Evolutionary conservation across 2,113 vertebrate genomes (phyloP).

Genomic region (Heterotis niloticus): DNA sequence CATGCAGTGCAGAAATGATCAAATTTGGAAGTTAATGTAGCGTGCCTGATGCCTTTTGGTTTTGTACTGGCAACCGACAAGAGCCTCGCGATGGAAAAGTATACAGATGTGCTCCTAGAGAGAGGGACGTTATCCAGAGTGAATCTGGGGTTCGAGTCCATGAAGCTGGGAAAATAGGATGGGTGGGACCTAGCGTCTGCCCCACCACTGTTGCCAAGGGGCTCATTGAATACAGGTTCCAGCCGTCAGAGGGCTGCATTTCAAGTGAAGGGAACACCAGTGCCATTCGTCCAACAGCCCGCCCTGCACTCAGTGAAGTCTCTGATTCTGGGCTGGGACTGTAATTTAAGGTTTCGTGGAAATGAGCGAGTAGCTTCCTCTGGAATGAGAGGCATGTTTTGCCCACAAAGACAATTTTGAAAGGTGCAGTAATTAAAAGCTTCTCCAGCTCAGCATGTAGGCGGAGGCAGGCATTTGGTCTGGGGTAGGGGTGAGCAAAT

Average conservation of each 20-base stretch:
- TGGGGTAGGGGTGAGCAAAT: neutral
- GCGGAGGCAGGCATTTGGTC: slow-evolving; percentile 8
- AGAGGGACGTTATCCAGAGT: neutral
- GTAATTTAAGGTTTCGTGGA: slow-evolving; percentile 63
- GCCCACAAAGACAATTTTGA: slow-evolving; percentile 48
- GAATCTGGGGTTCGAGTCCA: neutral
- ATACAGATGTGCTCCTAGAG: neutral
- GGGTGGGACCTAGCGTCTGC: neutral
- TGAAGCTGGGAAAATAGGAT: neutral
- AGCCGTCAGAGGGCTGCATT: neutral
- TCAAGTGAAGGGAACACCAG: neutral
- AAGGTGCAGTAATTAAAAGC: slow-evolving; percentile 59
- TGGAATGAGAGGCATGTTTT: slow-evolving; percentile 56
- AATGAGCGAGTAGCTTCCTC: slow-evolving; percentile 51
- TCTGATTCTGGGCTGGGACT: slow-evolving; percentile 30
- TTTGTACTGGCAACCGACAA: slow-evolving; percentile 1
- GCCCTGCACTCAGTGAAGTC: neutral
- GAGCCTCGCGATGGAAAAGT: slow-evolving; percentile 13
- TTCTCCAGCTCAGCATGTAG: neutral
- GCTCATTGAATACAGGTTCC: neutral
- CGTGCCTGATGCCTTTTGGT: slow-evolving; percentile 17
- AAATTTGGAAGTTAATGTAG: slow-evolving; percentile 26
- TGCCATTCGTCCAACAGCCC: neutral
- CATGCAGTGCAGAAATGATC: slow-evolving; percentile 21
- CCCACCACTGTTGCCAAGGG: neutral